Percentiles rank a stretch among this genome's conserved stretches.
Conservation (phyloP, 2,797 vertebrate genomes). For the Novumbra hubbsi region DNA sequence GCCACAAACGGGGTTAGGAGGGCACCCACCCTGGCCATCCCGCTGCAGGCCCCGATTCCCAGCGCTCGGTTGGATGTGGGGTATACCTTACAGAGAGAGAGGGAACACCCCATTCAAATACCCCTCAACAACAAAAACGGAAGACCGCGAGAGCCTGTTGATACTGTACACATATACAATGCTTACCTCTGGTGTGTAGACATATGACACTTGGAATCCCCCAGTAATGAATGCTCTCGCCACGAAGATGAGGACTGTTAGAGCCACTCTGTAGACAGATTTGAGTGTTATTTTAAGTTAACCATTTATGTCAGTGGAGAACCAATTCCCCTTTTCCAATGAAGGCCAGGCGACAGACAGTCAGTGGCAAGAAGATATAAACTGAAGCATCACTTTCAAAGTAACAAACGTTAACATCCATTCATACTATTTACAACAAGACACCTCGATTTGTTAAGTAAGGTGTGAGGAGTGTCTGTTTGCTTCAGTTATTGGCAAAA, state of each 20-base stretch:
- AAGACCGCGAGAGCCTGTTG: not conserved
- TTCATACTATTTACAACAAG: no score
- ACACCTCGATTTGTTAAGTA: no score
- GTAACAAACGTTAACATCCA: no score
- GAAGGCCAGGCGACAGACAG: no score
- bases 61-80: constrained; percentile 86
- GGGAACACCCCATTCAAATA: not conserved
- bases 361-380: no score
- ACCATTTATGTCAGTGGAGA: no score
- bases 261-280: constrained; percentile 56
- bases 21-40: constrained; percentile 81
- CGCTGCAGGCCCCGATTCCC: constrained; percentile 83
- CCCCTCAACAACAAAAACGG: constrained; percentile 23
- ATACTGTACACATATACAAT: not conserved
- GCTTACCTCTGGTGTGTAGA: constrained; percentile 91
- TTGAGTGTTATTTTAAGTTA: no score
- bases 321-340: no score
- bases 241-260: constrained; percentile 87
- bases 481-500: no score
- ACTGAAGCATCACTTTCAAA: no score
- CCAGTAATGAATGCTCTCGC: constrained; percentile 88
- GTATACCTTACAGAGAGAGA: constrained; percentile 81
- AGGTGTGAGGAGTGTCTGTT: no score
- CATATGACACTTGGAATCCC: constrained; percentile 86
- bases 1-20: constrained; percentile 90